phyloP scores from a whole-genome alignment of 2,797 vertebrate genomes.

The Mallotus villosus region DNA sequence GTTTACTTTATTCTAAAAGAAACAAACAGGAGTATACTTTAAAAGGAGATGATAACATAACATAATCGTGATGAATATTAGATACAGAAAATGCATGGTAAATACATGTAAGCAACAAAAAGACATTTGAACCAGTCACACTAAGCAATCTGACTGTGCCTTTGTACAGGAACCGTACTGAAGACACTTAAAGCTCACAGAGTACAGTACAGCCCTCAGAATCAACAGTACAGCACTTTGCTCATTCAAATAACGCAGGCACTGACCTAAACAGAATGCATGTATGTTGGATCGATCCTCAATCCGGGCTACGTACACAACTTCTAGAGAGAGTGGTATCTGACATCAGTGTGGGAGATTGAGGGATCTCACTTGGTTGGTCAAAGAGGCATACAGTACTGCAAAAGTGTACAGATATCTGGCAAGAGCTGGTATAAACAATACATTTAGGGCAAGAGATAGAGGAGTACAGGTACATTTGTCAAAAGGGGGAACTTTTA shows the following conservation, averaged over 20 bases:
- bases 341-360: constrained; percentile 33
- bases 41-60: constrained; percentile 72
- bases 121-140: constrained; percentile 55
- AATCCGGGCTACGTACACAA: constrained; percentile 49
- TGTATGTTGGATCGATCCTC: constrained; percentile 54
- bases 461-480: constrained; percentile 21
- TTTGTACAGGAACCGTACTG: constrained; percentile 53
- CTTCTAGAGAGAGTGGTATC: constrained; percentile 42
- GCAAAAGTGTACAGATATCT: constrained; percentile 58
- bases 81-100: constrained; percentile 63
- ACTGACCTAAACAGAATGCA: constrained; percentile 46
- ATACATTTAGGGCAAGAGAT: constrained; percentile 20
- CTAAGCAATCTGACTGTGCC: constrained; percentile 52
- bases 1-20: constrained; percentile 78
- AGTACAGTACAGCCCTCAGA: constrained; percentile 61
- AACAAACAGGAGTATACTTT: constrained; percentile 68
- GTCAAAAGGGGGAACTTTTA: not conserved
- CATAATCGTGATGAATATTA: constrained; percentile 69
- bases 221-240: constrained; percentile 51
- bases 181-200: constrained; percentile 59
- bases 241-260: constrained; percentile 62
- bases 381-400: constrained; percentile 52
- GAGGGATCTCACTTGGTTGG: constrained; percentile 26
- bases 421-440: constrained; percentile 24
- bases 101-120: constrained; percentile 62